These are phyloP conservation scores for Punctoribates punctum DNA, from an alignment of 2,888 invertebrate genomes.

Conservation along the genomic window DNA sequence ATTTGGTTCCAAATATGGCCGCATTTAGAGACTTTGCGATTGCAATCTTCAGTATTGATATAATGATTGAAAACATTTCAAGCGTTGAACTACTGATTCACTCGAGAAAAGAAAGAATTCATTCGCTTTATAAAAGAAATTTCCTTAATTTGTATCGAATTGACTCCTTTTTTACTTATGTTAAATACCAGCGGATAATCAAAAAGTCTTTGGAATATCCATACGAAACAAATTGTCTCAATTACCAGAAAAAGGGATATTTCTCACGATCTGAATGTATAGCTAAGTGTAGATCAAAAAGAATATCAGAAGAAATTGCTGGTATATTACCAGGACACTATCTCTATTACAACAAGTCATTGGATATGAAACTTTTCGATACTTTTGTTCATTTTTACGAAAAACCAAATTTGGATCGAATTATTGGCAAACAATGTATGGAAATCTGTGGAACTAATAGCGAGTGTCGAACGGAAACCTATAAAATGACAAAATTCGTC, in stretches of 20 bases:
- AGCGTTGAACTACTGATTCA: not conserved
- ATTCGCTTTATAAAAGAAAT: too few species aligned
- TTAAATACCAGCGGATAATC: too few species aligned
- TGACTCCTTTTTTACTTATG: too few species aligned
- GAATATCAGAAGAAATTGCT: too few species aligned
- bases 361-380: not conserved
- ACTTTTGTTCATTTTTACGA: not conserved
- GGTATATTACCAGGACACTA: not conserved
- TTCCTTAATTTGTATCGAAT: too few species aligned
- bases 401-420: not conserved
- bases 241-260: not conserved
- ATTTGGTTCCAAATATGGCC: not conserved
- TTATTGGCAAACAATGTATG: not conserved
- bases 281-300: not conserved
- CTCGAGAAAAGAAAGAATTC: not conserved
- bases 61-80: too few species aligned
- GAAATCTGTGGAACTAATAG: not conserved
- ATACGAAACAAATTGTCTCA: not conserved
- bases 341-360: not conserved
- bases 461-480: not conserved
- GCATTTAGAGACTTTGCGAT: not conserved
- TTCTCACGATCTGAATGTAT: not conserved
- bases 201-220: not conserved
- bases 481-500: not conserved
- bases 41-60: not conserved